Base-by-base conservation (phyloP, 2,113 vertebrate genomes). In the Galbula dea region DNA sequence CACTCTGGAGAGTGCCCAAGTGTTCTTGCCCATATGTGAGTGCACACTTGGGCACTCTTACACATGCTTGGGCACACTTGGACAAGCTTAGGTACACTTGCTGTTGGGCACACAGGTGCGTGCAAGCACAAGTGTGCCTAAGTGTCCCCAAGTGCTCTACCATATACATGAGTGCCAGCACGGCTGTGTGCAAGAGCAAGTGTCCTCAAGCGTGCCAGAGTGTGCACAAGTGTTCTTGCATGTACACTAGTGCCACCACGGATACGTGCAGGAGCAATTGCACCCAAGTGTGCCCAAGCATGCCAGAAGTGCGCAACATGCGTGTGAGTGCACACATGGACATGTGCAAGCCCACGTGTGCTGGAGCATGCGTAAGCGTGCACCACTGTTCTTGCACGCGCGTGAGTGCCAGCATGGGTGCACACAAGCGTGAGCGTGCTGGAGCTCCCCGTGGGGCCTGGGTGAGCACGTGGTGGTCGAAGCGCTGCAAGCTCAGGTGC, bases 341-440 rank as follows among this genome's bases (percentile, higher is more conserved):
- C n/a, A 6, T 17, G 16, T 36, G 12, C 34, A 29, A 39, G 23
- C 36, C 5, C 20, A 18, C 6, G 76, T 1, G 21, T n/a, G 54
- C 15, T 2, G 3, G 10, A 24, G 54, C 2, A 15, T 15, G 29
- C 4, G 2, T 6, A 4, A 21, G 59, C 2, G 29, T 41, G 43
- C n/a, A 16, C 12, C 5, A 9, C 18, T 4, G 30, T 9, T 12
- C 22, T 24, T 15, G 30, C 3, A 2, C 11, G 39, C 7, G 3
- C 6, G 17, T 26, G 32, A n/a, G 52, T 7, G 19, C 37, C 5
- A 54, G 55, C 34, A 20, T 11, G 22, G 34, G 7, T 11, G 15
- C 29, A 36, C 8, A 37, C 62, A 22, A 22, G 62, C 13, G 4
- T 29, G 9, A 45, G 55, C 3, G 32, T 11, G 41, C 30, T 20